Percentiles rank a stretch among this genome's conserved stretches.
phyloP scores from a whole-genome alignment of 2,113 vertebrate genomes.

The Strix aluco region DNA sequence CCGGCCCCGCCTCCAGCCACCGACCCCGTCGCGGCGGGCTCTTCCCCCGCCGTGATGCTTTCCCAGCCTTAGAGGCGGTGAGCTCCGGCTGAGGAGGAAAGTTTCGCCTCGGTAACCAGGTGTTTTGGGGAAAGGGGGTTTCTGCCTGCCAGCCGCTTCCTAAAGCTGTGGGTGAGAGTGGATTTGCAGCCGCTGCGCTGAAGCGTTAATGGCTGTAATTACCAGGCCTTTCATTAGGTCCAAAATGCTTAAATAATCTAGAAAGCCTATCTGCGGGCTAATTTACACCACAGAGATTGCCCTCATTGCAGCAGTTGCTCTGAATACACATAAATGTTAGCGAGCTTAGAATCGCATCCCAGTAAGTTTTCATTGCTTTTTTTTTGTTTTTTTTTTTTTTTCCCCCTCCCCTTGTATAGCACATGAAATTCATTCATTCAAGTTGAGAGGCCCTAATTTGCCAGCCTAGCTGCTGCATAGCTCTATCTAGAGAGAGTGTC shows the following conservation, averaged over 20 bases:
- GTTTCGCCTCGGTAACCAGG: not conserved
- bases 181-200: not conserved
- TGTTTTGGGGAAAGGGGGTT: not conserved
- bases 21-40: not conserved
- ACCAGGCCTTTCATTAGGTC: not conserved
- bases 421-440: not conserved
- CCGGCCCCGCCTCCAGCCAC: too few relatives aligned
- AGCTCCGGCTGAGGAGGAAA: not conserved
- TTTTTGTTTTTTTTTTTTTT: not conserved
- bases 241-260: not conserved
- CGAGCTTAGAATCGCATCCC: not conserved
- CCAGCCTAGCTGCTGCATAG: not conserved
- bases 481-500: not conserved
- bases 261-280: not conserved
- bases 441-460: not conserved
- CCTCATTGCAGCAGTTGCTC: not conserved
- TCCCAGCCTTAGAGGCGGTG: not conserved
- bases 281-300: not conserved
- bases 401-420: not conserved
- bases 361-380: not conserved
- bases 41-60: accelerated
- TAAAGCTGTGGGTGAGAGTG: not conserved
- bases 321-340: not conserved
- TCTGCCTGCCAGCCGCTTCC: not conserved
- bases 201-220: not conserved